Base-by-base conservation (phyloP, 2,113 vertebrate species). In the Rhea americana region DNA sequence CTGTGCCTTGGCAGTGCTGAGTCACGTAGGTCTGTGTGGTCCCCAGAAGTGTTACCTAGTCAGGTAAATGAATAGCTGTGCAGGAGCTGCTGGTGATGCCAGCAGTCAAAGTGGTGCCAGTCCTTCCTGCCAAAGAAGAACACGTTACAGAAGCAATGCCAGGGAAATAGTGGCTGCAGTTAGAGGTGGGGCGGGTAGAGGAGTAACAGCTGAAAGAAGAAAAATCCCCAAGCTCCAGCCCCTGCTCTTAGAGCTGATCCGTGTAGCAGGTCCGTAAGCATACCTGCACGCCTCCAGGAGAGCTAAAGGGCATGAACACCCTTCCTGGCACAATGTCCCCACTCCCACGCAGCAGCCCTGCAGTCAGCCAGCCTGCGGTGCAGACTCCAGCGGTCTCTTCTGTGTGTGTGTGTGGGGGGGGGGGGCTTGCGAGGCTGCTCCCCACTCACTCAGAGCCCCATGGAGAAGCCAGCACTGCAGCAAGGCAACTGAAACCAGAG, bases 61-160 rank as follows among this genome's bases (percentile, higher is more conserved):
- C 89, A 89, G 71, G 87, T 93, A 62, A 67, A 63, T 91, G 45
- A 70, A 86, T 56, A 96, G 39, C 43, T 89, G 75, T 32, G 63
- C 45, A 62, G 67, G 74, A 63, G 28, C 66, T 66, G 78, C 15
- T 72, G 74, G 71, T n/a, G 78, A 73, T 77, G 72, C 85, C 84
- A 89, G 74, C 58, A 53, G 10, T 59, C 24, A 18, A 25, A 43
- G 66, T 43, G 75, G 47, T 86, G 70, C 92, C 78, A 65, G 26
- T 53, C 35, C 5, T 53, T 72, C 70, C 53, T 84, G 86, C 89
- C 80, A 62, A 67, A 68, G 75, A 45, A 85, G 67, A 87, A 19
- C 58, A 70, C 21, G 8, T 70, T 82, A 62, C 41, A 87, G 67
- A 79, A 90, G 72, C 58, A 78, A 35, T 72, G 90, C 62, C 48